phyloP scores from a whole-genome alignment of 2,888 invertebrate genomes.

The Omphaloscelis lunosa region DNA sequence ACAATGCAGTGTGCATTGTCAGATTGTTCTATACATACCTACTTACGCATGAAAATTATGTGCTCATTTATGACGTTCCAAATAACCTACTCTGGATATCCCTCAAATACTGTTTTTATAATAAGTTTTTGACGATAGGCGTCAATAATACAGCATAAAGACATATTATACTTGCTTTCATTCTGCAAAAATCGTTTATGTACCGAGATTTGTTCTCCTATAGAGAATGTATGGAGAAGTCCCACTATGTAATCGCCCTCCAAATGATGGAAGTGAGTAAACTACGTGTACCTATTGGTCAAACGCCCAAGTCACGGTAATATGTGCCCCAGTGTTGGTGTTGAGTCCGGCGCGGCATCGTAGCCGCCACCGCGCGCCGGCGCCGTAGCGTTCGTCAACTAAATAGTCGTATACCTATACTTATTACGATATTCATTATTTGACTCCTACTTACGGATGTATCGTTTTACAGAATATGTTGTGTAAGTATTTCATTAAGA shows the following conservation, averaged over 20 bases:
- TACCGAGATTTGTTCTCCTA: background rate
- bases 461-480: background rate
- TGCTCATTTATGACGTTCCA: background rate
- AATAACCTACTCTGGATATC: background rate
- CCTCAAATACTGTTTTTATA: too few relatives aligned
- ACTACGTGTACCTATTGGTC: slow-evolving; percentile 9
- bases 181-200: background rate
- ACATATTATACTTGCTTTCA: background rate
- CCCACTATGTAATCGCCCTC: background rate
- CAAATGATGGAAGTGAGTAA: background rate
- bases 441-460: slow-evolving; percentile 20
- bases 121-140: background rate
- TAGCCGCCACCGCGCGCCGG: background rate
- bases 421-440: slow-evolving; percentile 27
- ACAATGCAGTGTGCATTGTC: background rate
- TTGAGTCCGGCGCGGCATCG: background rate
- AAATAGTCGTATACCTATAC: background rate
- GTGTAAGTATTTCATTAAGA: background rate
- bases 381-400: background rate
- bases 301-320: background rate
- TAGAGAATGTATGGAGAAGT: background rate
- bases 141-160: background rate
- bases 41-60: background rate
- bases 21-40: background rate
- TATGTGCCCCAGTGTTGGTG: background rate